Conservation (phyloP, 2,797 vertebrate species). For the Cephalopachus bancanus region DNA sequence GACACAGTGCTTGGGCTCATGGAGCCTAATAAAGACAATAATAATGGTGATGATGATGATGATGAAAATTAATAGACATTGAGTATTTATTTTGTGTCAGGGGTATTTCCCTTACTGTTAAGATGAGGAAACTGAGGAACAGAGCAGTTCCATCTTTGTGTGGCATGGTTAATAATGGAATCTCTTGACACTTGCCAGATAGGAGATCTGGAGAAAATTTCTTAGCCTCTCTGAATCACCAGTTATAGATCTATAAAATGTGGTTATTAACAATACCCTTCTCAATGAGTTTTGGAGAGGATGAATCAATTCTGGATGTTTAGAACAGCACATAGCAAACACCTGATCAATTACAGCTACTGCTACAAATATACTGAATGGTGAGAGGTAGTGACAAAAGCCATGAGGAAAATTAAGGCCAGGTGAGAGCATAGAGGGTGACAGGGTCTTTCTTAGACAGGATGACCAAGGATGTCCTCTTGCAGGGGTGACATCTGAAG, state of each 20-base stretch:
- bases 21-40: background rate
- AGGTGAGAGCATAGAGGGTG: background rate
- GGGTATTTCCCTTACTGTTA: background rate
- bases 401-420: too few species aligned
- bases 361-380: background rate
- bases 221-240: background rate
- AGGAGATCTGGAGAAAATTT: background rate
- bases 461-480: background rate
- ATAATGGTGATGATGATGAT: background rate
- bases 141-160: background rate
- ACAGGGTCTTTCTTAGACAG: background rate
- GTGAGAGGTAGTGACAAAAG: background rate
- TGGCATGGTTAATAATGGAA: background rate
- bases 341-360: background rate
- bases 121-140: background rate
- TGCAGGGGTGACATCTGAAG: background rate
- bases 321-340: background rate
- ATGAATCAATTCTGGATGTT: background rate
- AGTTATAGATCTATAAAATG: background rate
- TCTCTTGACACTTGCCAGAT: background rate
- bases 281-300: background rate
- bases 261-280: background rate
- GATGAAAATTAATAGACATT: background rate
- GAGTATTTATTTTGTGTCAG: background rate
- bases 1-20: background rate